Evolutionary conservation across 2,113 vertebrate genomes (phyloP).

Genomic region (Oncorhynchus clarkii): DNA sequence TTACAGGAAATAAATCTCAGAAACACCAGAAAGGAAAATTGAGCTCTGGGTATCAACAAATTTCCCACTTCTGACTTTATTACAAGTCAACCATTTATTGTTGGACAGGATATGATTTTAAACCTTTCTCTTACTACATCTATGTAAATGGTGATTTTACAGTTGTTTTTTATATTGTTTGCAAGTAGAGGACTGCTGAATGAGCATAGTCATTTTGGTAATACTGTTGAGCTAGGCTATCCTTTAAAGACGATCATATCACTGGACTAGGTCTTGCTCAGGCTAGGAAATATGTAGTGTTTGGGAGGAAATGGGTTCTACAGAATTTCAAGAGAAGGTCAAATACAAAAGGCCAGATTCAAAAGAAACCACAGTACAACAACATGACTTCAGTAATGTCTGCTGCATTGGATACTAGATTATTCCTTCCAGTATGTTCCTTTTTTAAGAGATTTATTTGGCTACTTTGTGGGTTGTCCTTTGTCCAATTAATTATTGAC

Average conservation of each 20-base stretch:
- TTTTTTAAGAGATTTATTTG: not conserved
- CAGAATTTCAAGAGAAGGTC: not conserved
- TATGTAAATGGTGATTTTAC: too few species aligned
- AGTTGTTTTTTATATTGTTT: not conserved
- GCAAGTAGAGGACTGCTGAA: not conserved
- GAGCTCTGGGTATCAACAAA: too few species aligned
- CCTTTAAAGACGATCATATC: not conserved
- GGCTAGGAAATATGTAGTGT: not conserved
- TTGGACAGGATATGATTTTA: not conserved
- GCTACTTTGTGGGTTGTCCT: not conserved
- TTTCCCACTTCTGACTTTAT: not conserved
- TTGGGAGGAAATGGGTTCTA: not conserved
- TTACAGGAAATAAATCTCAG: slow-evolving; percentile 65
- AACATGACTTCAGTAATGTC: too few species aligned
- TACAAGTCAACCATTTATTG: not conserved
- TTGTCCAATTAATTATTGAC: not conserved
- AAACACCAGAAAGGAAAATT: slow-evolving; percentile 58
- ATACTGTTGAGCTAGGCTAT: not conserved
- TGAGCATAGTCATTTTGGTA: not conserved
- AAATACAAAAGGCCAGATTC: not conserved
- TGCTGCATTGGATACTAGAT: not conserved
- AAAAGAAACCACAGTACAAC: not conserved
- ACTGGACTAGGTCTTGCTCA: not conserved
- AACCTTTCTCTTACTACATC: not conserved
- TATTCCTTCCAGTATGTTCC: not conserved